Evolutionary conservation across 1,140 invertebrate genomes (phyloP), one percentile per base, ranked within the genome.

Genomic region (Drosophila bocqueti): DNA sequence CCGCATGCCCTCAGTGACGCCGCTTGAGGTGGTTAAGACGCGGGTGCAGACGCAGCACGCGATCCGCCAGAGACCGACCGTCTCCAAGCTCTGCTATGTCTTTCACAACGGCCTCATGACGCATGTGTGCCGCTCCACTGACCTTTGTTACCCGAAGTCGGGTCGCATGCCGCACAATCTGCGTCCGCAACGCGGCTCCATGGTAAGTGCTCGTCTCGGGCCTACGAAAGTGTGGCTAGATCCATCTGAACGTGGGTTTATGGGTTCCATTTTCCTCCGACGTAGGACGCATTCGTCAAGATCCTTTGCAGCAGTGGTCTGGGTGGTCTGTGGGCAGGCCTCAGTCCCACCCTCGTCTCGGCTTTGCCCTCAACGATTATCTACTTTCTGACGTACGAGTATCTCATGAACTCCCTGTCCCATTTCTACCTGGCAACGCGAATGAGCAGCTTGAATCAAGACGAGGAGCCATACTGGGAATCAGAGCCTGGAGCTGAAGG

Each of bases 21-120:
- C 99, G 0, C 93, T 99, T 72, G 99, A 99, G 95, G 99, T 99
- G 26, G 98, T 99, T 0, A 99, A 99, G 95, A 99, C 99, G 74
- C 95, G 99, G 38, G 94, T 99, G 18, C 99, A 99, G 24, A 96
- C 97, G 4, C 99, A 99, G 93, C 96, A 98, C 7, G 18, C 73
- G 5, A 42, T 71, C 9, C 79, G 98, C 98, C 2, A 99, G 99
- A 95, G 98, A 98, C 80, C 95, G 98, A 59, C 94, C 99, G 49
- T 96, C 7, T 96, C 96, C 36, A 97, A 97, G 75, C 96, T 97
- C 93, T 99, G 98, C 94, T 99, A 98, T 93, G 93, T 99, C 21
- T 99, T 99, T 93, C 99, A 98, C 92, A 99, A 99, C 95, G 99
- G 99, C 2, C 94, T 99, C 24, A 99, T 99, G 98, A 99, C 99